Conservation (phyloP, 2,113 vertebrate species). For the Chamaetylas fuelleborni region DNA sequence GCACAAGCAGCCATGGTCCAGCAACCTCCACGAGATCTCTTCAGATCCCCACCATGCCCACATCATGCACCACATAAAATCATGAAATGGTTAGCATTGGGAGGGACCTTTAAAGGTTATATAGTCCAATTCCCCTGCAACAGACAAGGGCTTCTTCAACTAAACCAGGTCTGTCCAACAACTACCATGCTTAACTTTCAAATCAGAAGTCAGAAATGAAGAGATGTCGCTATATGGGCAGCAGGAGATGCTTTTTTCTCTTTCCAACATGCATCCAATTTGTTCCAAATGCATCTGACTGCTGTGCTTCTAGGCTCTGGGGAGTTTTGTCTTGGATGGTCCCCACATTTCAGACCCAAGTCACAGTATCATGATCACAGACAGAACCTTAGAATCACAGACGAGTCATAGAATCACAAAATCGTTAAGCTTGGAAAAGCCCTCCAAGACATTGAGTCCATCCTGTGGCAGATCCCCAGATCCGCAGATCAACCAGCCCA, state of each 20-base stretch:
- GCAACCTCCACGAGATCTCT: not conserved
- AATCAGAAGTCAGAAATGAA: not conserved
- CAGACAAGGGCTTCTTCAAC: not conserved
- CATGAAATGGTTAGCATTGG: not conserved
- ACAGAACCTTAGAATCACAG: not conserved
- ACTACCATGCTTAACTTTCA: not conserved
- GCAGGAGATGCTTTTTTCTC: not conserved
- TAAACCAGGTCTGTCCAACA: not conserved
- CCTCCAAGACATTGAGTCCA: not conserved
- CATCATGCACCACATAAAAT: not conserved
- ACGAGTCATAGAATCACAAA: not conserved
- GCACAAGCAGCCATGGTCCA: not conserved
- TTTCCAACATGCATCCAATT: accelerated
- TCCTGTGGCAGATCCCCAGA: not conserved
- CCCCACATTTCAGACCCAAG: not conserved
- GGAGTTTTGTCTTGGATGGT: not conserved
- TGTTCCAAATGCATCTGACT: not conserved
- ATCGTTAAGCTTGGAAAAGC: not conserved
- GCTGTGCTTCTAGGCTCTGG: too few relatives aligned
- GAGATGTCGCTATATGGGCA: not conserved
- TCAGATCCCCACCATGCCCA: not conserved
- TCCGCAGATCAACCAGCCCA: not conserved
- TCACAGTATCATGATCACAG: not conserved
- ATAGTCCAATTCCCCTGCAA: not conserved
- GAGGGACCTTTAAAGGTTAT: not conserved